Conservation (phyloP, 1,140 invertebrate genomes). For the Pseudoatta argentina region DNA sequence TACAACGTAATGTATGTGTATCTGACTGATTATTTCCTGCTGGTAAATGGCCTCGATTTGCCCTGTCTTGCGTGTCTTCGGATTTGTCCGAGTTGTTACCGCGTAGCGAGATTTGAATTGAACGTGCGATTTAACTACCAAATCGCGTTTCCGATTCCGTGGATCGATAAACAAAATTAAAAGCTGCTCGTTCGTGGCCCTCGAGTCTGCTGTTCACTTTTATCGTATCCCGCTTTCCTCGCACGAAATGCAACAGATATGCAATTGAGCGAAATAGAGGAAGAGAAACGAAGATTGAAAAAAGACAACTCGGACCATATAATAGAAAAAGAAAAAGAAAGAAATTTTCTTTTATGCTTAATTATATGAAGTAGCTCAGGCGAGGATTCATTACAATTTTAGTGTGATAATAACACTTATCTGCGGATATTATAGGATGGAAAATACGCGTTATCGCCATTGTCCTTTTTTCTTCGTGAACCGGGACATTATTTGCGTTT, state of each 20-base stretch:
- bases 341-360: neutral
- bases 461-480: neutral
- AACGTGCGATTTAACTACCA: neutral
- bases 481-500: neutral
- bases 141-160: neutral
- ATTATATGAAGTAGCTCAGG: neutral
- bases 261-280: neutral
- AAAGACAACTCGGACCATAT: neutral
- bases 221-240: neutral
- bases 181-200: neutral
- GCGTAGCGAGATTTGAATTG: neutral
- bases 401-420: constrained; percentile 50
- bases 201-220: neutral
- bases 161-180: neutral
- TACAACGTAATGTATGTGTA: constrained; percentile 61
- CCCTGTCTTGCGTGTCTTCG: constrained; percentile 12
- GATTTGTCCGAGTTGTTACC: neutral
- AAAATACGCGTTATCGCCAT: constrained; percentile 23
- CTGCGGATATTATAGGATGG: neutral
- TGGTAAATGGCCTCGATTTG: constrained; percentile 59
- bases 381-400: constrained; percentile 19
- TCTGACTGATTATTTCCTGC: constrained; percentile 68
- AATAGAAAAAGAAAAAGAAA: neutral
- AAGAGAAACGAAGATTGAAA: neutral
- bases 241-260: neutral